Base-by-base conservation (phyloP, 1,140 invertebrate genomes). In the Metaphire vulgaris region DNA sequence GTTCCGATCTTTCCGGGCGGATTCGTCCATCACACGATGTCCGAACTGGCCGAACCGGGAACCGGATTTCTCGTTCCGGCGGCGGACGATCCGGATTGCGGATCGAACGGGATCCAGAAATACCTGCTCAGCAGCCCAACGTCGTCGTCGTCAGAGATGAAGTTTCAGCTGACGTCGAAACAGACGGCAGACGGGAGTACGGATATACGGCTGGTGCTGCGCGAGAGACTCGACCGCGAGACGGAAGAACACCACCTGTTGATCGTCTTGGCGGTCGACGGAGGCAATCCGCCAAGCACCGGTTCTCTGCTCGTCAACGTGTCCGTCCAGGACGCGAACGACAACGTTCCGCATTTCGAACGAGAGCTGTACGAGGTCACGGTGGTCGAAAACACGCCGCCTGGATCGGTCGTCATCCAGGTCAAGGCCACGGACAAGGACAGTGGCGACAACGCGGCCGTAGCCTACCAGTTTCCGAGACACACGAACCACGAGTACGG, bases 1-100 rank as follows among this genome's bases (percentile, higher is more conserved):
- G 90, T 92, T 1, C 96, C 96, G 0, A 87, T 89, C 14, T 97
- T 97, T 86, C 82, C 82, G 1, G 77, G 77, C 12, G 75, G 78
- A 14, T 71, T 76, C 31, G 75, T 78, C 14, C 26, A 76, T 76
- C 12, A 73, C 84, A 2, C 76, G 72, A 81, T 85, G 12, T 76
- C 82, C 2, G 85, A 92, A 90, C 80, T 81, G 14, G 80, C 81
- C 12, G 76, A 79, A 26, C 79, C 83, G 0, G 79, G 79, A 0
- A 88, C 91, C 32, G 92, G 94, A 85, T 91, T 92, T 0, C 87
- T 64, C 65, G 72, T 78, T 26, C 77, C 74, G 2, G 65, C 34
- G 12, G 74, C 77, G 28, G 28, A 32, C 1, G 77, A 78, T 73
- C 69, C 69, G 16, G 77, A 78, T 56, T 64, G 56, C 33, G 67